Evolutionary conservation across 2,113 vertebrate species (phyloP).

Genomic region (Paramormyrops kingsleyae): DNA sequence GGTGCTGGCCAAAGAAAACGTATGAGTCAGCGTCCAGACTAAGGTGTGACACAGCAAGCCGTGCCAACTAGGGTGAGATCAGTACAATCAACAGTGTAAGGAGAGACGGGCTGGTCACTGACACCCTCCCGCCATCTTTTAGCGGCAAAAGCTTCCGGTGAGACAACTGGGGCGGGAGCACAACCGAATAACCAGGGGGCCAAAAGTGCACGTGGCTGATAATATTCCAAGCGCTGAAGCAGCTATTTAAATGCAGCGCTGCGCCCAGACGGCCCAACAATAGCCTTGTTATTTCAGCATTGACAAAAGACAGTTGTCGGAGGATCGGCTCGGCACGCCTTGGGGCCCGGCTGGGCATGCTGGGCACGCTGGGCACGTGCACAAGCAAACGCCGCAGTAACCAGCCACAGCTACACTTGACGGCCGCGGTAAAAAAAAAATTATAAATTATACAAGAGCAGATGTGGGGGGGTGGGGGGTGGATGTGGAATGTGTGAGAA

Average conservation of each 20-base stretch:
- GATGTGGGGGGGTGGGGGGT: background rate
- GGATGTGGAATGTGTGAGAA: background rate
- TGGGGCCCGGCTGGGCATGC: background rate
- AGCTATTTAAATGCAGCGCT: background rate
- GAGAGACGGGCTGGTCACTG: background rate
- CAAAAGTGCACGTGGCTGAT: background rate
- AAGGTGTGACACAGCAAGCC: background rate
- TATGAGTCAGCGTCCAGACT: background rate
- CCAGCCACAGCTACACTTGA: background rate
- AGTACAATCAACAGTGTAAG: background rate
- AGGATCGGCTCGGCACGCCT: background rate
- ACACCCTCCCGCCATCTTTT: background rate
- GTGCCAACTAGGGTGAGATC: background rate
- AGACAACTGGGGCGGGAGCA: background rate
- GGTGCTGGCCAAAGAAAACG: background rate
- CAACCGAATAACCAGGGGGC: background rate
- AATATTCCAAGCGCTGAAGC: background rate
- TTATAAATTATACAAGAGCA: background rate
- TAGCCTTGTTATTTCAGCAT: background rate
- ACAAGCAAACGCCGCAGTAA: background rate
- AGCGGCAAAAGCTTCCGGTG: background rate
- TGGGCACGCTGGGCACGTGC: background rate
- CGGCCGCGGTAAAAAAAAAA: background rate
- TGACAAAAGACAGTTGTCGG: background rate
- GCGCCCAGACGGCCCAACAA: background rate